These are phyloP conservation scores for Pandemis heparana DNA, from an alignment of 2,888 invertebrate genomes.

Conservation along the genomic window DNA sequence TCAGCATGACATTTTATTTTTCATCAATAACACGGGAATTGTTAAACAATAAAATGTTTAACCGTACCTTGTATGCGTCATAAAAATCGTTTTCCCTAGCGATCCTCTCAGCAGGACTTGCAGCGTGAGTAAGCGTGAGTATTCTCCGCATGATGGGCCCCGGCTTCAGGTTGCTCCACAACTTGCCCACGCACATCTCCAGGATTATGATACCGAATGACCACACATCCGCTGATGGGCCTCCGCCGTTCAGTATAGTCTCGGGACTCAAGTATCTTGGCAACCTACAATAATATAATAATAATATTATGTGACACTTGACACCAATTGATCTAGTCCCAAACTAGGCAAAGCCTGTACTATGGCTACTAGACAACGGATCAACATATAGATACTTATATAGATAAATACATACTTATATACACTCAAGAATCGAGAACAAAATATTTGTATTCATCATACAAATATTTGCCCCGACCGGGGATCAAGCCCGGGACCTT, in stretches of 20 bases:
- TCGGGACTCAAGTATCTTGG: conserved; percentile 94
- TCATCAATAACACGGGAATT: too few species aligned
- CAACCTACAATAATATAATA: conserved; percentile 80
- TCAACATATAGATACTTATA: too few species aligned
- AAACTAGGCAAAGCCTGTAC: too few species aligned
- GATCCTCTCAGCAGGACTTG: conserved; percentile 87
- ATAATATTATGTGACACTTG: too few species aligned
- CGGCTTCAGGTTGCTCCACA: conserved; percentile 92
- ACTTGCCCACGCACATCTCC: conserved; percentile 90
- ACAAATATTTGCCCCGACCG: too few species aligned
- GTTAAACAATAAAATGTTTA: not conserved
- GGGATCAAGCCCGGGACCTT: too few species aligned
- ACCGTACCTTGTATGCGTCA: conserved; percentile 87
- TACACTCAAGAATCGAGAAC: too few species aligned
- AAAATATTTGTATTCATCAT: too few species aligned
- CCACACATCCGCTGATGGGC: conserved; percentile 96
- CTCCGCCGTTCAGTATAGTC: conserved; percentile 89
- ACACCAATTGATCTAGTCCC: too few species aligned
- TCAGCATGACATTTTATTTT: too few species aligned
- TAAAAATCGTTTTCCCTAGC: conserved; percentile 91
- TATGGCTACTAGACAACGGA: too few species aligned
- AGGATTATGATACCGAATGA: conserved; percentile 95
- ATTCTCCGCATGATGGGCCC: conserved; percentile 91
- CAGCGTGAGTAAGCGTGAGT: conserved; percentile 88
- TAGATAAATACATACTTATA: too few species aligned